phyloP scores from a whole-genome alignment of 2,797 vertebrate species.

The Glyptemys insculpta region DNA sequence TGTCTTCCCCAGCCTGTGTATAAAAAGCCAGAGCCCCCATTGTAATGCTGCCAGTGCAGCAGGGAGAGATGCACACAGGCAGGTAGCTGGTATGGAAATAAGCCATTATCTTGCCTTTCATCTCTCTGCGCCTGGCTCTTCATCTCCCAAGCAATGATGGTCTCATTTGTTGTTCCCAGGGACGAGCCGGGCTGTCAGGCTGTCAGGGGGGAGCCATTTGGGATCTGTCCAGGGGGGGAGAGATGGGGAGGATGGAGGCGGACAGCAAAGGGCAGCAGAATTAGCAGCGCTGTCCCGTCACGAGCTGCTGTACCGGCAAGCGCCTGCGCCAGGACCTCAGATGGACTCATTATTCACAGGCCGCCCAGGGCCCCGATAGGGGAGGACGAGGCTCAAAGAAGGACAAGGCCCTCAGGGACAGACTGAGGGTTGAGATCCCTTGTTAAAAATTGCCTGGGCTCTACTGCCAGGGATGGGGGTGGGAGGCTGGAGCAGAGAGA shows the following conservation, averaged over 20 bases:
- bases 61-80: not conserved
- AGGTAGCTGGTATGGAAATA: not conserved
- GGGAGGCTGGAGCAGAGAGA: not conserved
- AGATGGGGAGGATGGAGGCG: not conserved
- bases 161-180: not conserved
- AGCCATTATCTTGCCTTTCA: not conserved
- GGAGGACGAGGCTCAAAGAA: not conserved
- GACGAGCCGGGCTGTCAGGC: not conserved
- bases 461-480: not conserved
- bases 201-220: not conserved
- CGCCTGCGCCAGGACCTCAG: not conserved
- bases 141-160: not conserved
- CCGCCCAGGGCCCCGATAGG: not conserved
- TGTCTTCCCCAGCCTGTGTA: not conserved
- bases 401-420: not conserved
- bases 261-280: not conserved
- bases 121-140: not conserved
- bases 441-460: not conserved
- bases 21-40: not conserved
- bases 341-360: too few relatives aligned
- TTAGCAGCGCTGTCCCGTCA: not conserved
- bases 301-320: not conserved
- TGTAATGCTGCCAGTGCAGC: not conserved
- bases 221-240: accelerated
- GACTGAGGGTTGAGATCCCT: not conserved